Evolutionary conservation across 2,888 invertebrate species (phyloP).

Genomic region (Perizoma affinitatum): DNA sequence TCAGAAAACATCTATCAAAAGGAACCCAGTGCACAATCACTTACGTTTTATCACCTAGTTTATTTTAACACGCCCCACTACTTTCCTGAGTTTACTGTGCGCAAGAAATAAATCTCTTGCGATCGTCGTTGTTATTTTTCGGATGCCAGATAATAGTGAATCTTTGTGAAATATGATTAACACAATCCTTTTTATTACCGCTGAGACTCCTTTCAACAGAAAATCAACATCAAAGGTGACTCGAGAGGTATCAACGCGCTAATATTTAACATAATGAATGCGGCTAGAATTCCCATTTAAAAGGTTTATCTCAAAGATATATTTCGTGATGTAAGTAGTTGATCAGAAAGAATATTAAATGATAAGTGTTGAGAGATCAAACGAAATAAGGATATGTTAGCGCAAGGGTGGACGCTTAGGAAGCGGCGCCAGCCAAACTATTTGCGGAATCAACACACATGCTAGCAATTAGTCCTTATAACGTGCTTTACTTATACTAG

Average conservation of each 20-base stretch:
- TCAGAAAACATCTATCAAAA: conserved; percentile 55
- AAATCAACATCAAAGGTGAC: conserved; percentile 63
- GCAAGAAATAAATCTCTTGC: conserved; percentile 57
- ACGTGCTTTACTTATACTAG: conserved; percentile 30
- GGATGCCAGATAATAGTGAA: conserved; percentile 62
- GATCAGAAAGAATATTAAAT: conserved; percentile 25
- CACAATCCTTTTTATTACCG: conserved; percentile 63
- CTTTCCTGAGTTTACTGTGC: conserved; percentile 46
- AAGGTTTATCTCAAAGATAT: conserved; percentile 21
- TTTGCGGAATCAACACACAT: conserved; percentile 45
- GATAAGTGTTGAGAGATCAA: conserved; percentile 18
- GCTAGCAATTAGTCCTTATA: conserved; percentile 25
- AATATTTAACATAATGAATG: conserved; percentile 39
- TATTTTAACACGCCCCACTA: conserved; percentile 51
- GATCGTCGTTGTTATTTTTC: conserved; percentile 62
- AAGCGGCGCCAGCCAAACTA: conserved; percentile 46
- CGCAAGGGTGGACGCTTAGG: conserved; percentile 39
- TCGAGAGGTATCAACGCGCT: conserved; percentile 34
- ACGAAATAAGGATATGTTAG: conserved; percentile 29
- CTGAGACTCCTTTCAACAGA: conserved; percentile 63
- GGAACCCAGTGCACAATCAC: conserved; percentile 46
- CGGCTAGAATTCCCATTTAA: conserved; percentile 26
- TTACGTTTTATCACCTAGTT: conserved; percentile 49
- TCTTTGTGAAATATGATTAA: conserved; percentile 64
- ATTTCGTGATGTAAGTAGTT: conserved; percentile 22